phyloP scores from a whole-genome alignment of 64 coral and sea anemone species.

The Montipora efflorescens region DNA sequence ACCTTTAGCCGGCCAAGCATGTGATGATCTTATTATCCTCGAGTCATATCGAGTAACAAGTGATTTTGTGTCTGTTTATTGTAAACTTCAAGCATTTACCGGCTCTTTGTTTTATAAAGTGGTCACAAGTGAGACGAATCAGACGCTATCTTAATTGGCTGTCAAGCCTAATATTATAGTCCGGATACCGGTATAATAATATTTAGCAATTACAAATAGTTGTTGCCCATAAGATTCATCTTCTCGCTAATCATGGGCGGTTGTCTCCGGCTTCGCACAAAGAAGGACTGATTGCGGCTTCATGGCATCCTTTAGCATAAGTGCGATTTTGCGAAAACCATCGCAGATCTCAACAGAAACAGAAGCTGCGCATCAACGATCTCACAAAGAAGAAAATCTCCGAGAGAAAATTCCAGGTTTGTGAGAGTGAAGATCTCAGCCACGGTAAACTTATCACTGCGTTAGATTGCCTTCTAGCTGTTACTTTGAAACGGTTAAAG shows the following conservation, averaged over 20 bases:
- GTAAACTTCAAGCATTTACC: constrained; percentile 72
- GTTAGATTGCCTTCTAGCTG: neutral
- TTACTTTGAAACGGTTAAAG: neutral
- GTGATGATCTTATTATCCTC: constrained; percentile 36
- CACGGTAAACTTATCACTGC: neutral
- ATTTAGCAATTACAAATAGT: constrained; percentile 54
- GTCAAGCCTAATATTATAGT: constrained; percentile 65
- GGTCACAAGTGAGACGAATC: constrained; percentile 45
- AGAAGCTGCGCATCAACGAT: neutral
- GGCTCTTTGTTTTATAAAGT: constrained; percentile 71
- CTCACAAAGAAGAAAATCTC: neutral
- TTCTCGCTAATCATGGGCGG: neutral
- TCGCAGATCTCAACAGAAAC: neutral
- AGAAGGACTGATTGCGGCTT: neutral
- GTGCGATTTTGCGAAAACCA: neutral
- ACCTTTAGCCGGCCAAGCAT: constrained; percentile 37
- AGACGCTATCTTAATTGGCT: constrained; percentile 69
- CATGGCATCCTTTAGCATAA: constrained; percentile 2
- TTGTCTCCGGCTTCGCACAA: neutral
- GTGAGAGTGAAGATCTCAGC: neutral
- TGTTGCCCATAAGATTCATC: neutral
- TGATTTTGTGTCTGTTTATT: constrained; percentile 40
- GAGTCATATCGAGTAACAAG: constrained; percentile 18
- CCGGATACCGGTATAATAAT: constrained; percentile 43
- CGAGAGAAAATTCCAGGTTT: neutral